Percentiles rank a stretch among this genome's conserved stretches.
phyloP scores from a whole-genome alignment of 2,113 vertebrate genomes.

The Charina bottae region DNA sequence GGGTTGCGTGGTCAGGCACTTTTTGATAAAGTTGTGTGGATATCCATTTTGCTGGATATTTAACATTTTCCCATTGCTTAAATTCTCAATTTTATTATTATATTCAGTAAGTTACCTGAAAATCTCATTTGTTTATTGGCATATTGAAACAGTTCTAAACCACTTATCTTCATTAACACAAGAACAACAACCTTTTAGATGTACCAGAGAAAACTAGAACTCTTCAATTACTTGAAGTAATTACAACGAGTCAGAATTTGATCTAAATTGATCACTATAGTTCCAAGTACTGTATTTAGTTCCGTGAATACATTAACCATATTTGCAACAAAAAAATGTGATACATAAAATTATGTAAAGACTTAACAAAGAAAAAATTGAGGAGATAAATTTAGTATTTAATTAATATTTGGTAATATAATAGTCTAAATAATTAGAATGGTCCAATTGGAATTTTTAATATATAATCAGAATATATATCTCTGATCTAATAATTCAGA shows the following conservation, averaged over 20 bases:
- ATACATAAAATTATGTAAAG: neutral
- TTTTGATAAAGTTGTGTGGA: no score
- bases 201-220: neutral
- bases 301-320: neutral
- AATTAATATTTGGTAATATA: neutral
- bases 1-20: no score
- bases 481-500: conserved; percentile 16
- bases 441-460: conserved; percentile 37
- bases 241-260: neutral
- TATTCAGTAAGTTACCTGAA: neutral
- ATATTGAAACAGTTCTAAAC: neutral
- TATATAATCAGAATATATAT: neutral
- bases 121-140: neutral
- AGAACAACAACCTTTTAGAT: neutral
- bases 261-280: neutral
- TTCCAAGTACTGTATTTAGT: neutral
- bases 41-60: no score
- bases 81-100: neutral
- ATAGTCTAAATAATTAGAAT: neutral
- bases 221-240: neutral
- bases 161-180: neutral
- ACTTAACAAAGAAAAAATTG: neutral
- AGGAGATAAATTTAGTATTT: neutral
- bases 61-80: neutral
- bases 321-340: neutral